Base-by-base conservation (phyloP, 2,113 vertebrate species). In the Pongo abelii region DNA sequence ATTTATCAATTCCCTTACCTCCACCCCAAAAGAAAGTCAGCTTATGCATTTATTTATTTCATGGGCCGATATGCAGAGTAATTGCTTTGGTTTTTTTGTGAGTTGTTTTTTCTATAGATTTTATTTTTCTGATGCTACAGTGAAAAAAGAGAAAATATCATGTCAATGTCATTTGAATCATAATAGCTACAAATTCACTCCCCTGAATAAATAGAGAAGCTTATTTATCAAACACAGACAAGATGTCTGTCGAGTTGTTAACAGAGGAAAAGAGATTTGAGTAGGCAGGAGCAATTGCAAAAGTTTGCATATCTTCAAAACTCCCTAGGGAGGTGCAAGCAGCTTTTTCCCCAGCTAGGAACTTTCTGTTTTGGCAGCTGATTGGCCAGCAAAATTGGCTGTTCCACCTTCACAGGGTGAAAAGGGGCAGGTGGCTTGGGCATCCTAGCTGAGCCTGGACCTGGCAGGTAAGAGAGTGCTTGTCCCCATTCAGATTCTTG, bases 121-220 rank as follows among this genome's bases (percentile, higher is more conserved):
- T 97, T 97, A 84, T 97, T 98, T 97, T 96, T 91, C 97, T 95
- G 98, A 98, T 97, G 98, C 96, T 96, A 97, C 97, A 98, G 98
- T 97, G 25, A 43, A 96, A 93, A 98, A 97, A 98, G 89, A 97
- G 95, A 97, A 98, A 99, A 98, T 98, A 98, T 97, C 98, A 98
- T 98, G 99, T 98, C 98, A 98, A 96, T 98, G 98, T 98, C 98
- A 98, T 99, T 99, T 98, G 98, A 99, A 99, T 99, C 98, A 99
- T 99, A 99, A 99, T 99, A 99, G 98, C 98, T 98, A 98, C 98
- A 99, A 98, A 99, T 99, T 98, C 98, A 98, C 98, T 99, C 97
- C 97, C 97, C 97, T 98, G 99, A 98, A 98, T 99, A 98, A 98
- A 99, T 97, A 98, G 98, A 98, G 98, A 98, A 97, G 97, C 98